Evolutionary conservation across 2,113 vertebrate genomes (phyloP).

Genomic region (Pituophis catenifer): DNA sequence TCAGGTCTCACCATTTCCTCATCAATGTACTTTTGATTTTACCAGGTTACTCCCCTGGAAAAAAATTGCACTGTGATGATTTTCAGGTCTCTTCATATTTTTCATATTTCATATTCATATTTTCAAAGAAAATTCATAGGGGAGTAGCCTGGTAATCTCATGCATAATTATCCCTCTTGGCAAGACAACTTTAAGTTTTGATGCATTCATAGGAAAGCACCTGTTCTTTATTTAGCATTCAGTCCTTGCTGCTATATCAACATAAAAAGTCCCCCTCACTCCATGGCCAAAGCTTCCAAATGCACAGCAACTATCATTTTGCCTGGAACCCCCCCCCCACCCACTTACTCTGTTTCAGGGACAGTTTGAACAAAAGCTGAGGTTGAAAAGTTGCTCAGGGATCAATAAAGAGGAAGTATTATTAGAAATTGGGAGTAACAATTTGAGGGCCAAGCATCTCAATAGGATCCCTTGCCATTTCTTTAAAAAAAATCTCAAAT

Average conservation of each 20-base stretch:
- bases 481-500: not conserved
- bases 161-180: rapidly evolving
- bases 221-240: not conserved
- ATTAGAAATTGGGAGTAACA: not conserved
- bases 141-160: not conserved
- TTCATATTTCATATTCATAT: too few species aligned
- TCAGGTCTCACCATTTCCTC: conserved; percentile 8
- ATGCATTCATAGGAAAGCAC: not conserved
- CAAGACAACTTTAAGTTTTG: not conserved
- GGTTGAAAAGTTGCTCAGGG: not conserved
- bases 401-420: not conserved
- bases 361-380: not conserved
- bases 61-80: conserved; percentile 18
- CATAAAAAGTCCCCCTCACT: not conserved
- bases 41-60: conserved; percentile 12
- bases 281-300: not conserved
- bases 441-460: not conserved
- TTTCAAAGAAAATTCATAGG: rapidly evolving
- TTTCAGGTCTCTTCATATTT: not conserved
- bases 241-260: not conserved
- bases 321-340: not conserved
- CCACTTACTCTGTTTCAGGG: not conserved
- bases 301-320: not conserved
- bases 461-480: not conserved
- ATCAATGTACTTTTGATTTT: conserved; percentile 13